Percentiles rank a stretch among this genome's conserved stretches.
Conservation (phyloP, 2,113 vertebrate species). For the Cacatua alba region DNA sequence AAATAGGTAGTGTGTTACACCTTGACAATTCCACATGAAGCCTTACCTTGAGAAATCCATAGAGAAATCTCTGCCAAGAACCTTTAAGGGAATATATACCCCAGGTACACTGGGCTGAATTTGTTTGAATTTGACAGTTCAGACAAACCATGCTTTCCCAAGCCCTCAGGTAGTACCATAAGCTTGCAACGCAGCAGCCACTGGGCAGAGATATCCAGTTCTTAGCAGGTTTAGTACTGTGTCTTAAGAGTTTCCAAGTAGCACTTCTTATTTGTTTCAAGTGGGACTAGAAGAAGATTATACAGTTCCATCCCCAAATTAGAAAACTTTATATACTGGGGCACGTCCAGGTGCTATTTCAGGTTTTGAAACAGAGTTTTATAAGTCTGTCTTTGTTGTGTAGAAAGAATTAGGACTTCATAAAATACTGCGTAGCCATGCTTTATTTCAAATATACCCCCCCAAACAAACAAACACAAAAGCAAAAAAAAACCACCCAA, state of each 20-base stretch:
- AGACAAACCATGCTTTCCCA: not conserved
- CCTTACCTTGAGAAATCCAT: not conserved
- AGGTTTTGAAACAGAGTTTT: not conserved
- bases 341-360: not conserved
- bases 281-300: not conserved
- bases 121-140: not conserved
- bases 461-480: accelerated
- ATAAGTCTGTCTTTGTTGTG: not conserved
- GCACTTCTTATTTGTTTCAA: accelerated
- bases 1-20: not conserved
- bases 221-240: not conserved
- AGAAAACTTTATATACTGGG: not conserved
- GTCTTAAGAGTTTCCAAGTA: not conserved
- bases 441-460: not conserved
- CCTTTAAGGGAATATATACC: not conserved
- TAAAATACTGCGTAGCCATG: not conserved
- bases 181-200: not conserved
- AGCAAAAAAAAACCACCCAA: not conserved
- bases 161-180: not conserved
- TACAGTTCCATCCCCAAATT: not conserved
- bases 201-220: not conserved
- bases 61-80: not conserved
- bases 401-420: not conserved
- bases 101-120: not conserved
- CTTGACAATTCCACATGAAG: not conserved